Base-by-base conservation (phyloP, 2,888 invertebrate genomes). In the Andrena flavipes region DNA sequence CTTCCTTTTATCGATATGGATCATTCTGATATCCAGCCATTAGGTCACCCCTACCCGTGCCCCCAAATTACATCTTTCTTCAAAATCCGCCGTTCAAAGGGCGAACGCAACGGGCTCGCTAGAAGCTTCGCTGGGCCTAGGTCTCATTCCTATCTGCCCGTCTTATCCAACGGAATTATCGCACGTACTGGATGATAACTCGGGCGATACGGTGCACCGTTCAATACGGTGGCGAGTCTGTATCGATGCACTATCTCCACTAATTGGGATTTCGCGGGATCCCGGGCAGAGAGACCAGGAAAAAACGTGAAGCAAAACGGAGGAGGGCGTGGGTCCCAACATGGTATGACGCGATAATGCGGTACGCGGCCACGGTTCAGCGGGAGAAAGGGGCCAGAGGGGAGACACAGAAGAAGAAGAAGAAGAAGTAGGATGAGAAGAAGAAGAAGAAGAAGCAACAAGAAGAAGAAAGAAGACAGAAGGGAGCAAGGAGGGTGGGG, bases 341-440 rank as follows among this genome's bases (percentile, higher is more conserved):
- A 89, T 87, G 91, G 90, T 90, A 91, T 91, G 90, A 92, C 87
- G 91, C 92, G 92, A 91, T 92, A 91, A 91, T 91, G 91, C 89
- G 88, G 84, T 85, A 82, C 84, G 87, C 76, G 80, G 59, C 71
- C 60, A 62, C 76, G 56, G 84, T 65, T 76, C 77, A 63, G 64
- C 56, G 80, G 72, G 68, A 75, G 71, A 59, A 16, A 59, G 67
- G 26, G 33, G 63, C 30, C 59, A 60, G 56, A 33, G 54, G 51
- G 78, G 74, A 69, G 82, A 56, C 35, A 56, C 62, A 49, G 75
- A 63, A 67, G 80, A 69, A 71, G 49, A 74, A 71, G 49, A 74
- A 77, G 74, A 67, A 68, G 75, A 64, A 54, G 62, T 13, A 51
- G 63, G 54, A 54, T 3, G 3, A 42, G 33, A 63, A 82, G 80